Percentiles rank a stretch among this genome's conserved stretches.
Conservation (phyloP, 1,140 invertebrate genomes). For the Hycleus phaleratus region DNA sequence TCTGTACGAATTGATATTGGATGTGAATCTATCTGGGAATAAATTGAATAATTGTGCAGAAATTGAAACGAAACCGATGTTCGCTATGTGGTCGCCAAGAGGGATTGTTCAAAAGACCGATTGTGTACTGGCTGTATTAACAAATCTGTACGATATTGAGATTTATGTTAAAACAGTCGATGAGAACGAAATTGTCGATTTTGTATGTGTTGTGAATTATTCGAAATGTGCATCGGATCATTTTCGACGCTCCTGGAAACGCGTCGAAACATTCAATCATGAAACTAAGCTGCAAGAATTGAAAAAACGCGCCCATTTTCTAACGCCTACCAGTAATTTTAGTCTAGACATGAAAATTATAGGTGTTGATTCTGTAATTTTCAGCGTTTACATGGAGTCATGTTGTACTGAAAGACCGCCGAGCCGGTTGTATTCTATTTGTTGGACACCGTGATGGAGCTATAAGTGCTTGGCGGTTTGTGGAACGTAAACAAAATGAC, state of each 20-base stretch:
- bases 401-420: conserved; percentile 3
- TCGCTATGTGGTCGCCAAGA: conserved; percentile 9
- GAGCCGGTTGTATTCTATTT: conserved; percentile 7
- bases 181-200: conserved; percentile 9
- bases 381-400: conserved; percentile 15
- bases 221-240: conserved; percentile 3
- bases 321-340: conserved; percentile 7
- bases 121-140: conserved; percentile 6
- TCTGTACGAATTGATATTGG: conserved; percentile 7
- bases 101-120: conserved; percentile 3
- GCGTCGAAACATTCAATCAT: background rate
- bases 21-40: conserved; percentile 1
- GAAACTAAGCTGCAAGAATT: conserved; percentile 3
- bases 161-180: conserved; percentile 2
- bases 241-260: conserved; percentile 6
- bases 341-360: too few species aligned
- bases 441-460: conserved; percentile 5
- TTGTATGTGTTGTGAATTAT: conserved; percentile 7
- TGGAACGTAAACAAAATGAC: conserved; percentile 6
- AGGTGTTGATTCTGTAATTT: background rate
- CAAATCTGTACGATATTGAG: conserved; percentile 10
- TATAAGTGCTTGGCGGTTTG: conserved; percentile 6
- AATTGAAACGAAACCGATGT: background rate
- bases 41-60: too few species aligned
- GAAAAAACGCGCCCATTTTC: background rate